Conservation (phyloP, 2,113 vertebrate species). For the Morone chrysops region DNA sequence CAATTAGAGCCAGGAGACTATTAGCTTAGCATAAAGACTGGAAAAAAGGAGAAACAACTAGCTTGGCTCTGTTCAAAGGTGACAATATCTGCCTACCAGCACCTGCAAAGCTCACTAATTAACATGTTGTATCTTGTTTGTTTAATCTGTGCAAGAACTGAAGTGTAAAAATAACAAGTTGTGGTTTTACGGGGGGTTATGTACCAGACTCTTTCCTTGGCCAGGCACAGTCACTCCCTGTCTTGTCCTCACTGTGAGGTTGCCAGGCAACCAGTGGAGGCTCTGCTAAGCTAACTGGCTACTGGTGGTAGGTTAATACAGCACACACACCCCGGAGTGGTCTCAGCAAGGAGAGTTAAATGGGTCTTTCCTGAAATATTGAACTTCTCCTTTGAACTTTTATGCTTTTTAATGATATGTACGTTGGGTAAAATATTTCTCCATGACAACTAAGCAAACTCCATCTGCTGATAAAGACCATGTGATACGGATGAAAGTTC, state of each 20-base stretch:
- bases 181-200: not conserved
- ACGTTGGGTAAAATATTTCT: not conserved
- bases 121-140: not conserved
- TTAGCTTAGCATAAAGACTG: not conserved
- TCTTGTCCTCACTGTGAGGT: slow-evolving; percentile 20
- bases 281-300: slow-evolving; percentile 24
- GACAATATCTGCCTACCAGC: not conserved
- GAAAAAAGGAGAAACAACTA: too few relatives aligned
- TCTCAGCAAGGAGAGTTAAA: not conserved
- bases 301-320: slow-evolving; percentile 5
- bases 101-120: not conserved
- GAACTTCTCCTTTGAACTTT: not conserved
- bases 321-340: not conserved
- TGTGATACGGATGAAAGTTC: not conserved
- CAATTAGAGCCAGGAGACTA: too few relatives aligned
- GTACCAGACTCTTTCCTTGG: not conserved
- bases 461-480: not conserved
- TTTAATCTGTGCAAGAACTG: not conserved
- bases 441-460: not conserved
- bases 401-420: too few relatives aligned
- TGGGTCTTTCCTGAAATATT: not conserved
- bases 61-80: not conserved
- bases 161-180: not conserved
- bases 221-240: slow-evolving; percentile 15
- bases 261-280: slow-evolving; percentile 23